Evolutionary conservation across 2,888 invertebrate genomes (phyloP).

Genomic region (Drosophila colorata): DNA sequence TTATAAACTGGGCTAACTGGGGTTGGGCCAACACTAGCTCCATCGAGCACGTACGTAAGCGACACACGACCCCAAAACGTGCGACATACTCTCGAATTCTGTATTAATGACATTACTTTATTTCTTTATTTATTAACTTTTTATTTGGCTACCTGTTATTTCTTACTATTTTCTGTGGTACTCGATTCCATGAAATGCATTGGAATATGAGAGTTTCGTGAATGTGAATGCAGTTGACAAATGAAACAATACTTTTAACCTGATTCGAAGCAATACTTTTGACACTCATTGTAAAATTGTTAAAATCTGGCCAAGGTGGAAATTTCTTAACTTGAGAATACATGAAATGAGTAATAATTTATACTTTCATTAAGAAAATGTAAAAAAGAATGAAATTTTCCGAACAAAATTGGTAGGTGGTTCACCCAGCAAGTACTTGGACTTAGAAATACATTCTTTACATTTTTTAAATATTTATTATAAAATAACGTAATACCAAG

Average conservation of each 20-base stretch:
- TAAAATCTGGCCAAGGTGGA: too few species aligned
- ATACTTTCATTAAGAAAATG: too few species aligned
- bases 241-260: neutral
- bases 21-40: slow-evolving; percentile 20
- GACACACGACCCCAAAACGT: slow-evolving; percentile 60
- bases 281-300: too few species aligned
- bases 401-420: too few species aligned
- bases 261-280: neutral
- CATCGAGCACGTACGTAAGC: slow-evolving; percentile 43
- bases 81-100: slow-evolving; percentile 50
- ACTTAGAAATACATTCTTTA: too few species aligned
- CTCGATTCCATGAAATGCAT: slow-evolving; percentile 25
- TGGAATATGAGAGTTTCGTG: slow-evolving; percentile 23
- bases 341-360: too few species aligned
- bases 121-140: slow-evolving; percentile 36
- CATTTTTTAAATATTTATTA: too few species aligned
- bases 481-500: too few species aligned
- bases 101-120: slow-evolving; percentile 51
- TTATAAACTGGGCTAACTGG: slow-evolving; percentile 47
- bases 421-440: too few species aligned
- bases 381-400: too few species aligned
- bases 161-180: slow-evolving; percentile 10
- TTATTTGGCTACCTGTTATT: neutral
- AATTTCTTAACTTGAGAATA: too few species aligned
- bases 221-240: slow-evolving; percentile 3